These are phyloP conservation scores for Macquaria ambigua DNA, from an alignment of 2,113 vertebrate species.

Conservation along the genomic window DNA sequence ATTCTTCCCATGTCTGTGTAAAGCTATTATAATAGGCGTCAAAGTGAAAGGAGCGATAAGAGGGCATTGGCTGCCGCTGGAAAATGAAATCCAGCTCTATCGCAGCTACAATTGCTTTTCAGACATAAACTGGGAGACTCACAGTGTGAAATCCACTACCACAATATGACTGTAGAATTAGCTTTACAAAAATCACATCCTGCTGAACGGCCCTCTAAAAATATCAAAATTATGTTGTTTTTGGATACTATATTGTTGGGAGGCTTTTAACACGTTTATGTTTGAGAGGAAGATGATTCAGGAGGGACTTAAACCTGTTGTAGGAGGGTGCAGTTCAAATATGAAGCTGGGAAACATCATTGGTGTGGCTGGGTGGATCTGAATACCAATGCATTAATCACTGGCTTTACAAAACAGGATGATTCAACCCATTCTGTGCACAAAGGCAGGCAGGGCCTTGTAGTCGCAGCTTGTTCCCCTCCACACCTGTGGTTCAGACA, in stretches of 20 bases:
- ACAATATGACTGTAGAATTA: constrained; percentile 39
- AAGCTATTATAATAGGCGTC: constrained; percentile 60
- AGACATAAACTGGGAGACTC: constrained; percentile 49
- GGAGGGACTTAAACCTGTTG: constrained; percentile 36
- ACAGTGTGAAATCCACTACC: constrained; percentile 49
- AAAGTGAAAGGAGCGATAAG: constrained; percentile 66
- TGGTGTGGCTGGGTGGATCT: constrained; percentile 58
- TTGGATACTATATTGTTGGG: constrained; percentile 10
- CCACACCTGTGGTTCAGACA: constrained; percentile 52
- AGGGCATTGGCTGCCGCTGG: constrained; percentile 43
- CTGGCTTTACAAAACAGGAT: constrained; percentile 30
- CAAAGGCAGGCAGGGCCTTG: constrained; percentile 42
- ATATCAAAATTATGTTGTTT: constrained; percentile 17
- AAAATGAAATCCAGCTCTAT: constrained; percentile 62
- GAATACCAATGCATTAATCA: constrained; percentile 54
- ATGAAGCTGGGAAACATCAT: constrained; percentile 17
- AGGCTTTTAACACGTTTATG: constrained; percentile 45
- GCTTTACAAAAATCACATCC: constrained; percentile 26
- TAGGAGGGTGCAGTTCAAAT: constrained; percentile 25
- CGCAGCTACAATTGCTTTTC: constrained; percentile 57
- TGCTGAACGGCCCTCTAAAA: not conserved
- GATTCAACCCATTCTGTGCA: constrained; percentile 35
- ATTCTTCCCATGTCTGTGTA: constrained; percentile 53
- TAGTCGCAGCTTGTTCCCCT: not conserved
- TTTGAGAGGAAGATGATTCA: not conserved